phyloP scores from a whole-genome alignment of 2,888 invertebrate species.

The Drosophila niveifrons region DNA sequence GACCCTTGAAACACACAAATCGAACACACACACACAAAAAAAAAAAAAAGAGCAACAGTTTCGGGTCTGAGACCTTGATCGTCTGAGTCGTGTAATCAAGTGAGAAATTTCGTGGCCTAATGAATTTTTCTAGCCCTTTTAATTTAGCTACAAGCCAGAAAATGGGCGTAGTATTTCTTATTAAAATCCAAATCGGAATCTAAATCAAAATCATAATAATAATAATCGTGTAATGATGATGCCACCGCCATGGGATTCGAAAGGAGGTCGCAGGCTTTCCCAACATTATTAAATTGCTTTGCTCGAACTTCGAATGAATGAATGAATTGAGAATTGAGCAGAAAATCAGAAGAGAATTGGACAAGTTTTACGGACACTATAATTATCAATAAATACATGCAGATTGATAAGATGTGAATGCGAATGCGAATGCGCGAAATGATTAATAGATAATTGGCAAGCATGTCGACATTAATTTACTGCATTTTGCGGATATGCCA shows the following conservation, averaged over 20 bases:
- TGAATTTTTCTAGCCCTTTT: conserved; percentile 65
- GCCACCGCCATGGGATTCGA: conserved; percentile 42
- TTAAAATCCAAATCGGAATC: conserved; percentile 50
- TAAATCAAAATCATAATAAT: conserved; percentile 41
- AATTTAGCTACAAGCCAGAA: conserved; percentile 55
- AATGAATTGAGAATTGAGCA: background rate
- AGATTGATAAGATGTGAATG: conserved; percentile 24
- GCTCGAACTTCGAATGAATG: background rate
- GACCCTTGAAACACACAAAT: conserved; percentile 56
- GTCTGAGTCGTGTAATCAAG: conserved; percentile 57
- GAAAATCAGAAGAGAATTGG: conserved; percentile 8
- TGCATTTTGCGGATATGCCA: conserved; percentile 53
- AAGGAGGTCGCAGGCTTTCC: conserved; percentile 56
- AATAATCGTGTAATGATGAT: conserved; percentile 56
- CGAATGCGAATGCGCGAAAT: background rate
- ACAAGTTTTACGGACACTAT: conserved; percentile 21
- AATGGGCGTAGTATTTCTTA: conserved; percentile 62
- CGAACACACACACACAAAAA: conserved; percentile 7
- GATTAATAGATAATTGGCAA: conserved; percentile 34
- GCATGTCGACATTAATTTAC: conserved; percentile 48
- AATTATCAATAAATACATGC: conserved; percentile 40
- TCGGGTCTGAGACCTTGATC: background rate
- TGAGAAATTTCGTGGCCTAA: conserved; percentile 70
- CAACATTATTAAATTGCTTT: background rate
- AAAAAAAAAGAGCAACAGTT: conserved; percentile 46